Base-by-base conservation (phyloP, 2,888 invertebrate genomes). In the Synanthedon formicaeformis region DNA sequence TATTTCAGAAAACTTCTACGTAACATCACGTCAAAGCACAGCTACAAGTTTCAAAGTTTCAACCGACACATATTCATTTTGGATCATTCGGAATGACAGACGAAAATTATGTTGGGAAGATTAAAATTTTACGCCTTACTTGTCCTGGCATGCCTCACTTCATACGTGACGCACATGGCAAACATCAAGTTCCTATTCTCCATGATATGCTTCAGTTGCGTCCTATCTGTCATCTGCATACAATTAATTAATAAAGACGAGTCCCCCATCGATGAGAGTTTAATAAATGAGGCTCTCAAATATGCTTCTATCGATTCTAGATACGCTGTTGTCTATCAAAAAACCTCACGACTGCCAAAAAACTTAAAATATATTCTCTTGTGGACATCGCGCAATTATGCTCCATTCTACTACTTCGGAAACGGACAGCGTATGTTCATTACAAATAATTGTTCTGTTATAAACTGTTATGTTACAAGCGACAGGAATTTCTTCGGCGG, bases 401-500 rank as follows among this genome's bases (percentile, higher is more conserved):
- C 74, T 5, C 85, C 85, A 0, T 73, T 84, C 11, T 68, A 71
- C 52, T 71, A 59, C 45, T 63, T 82, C 3, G 73, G 71, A 0
- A 18, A 66, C 0, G 85, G 83, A 0, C 81, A 81, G 53, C 62
- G 64, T 53, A 67, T 61, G 1, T 86, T 86, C 56, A 63, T 84
- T 4, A 60, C 69, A 3, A 71, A 76, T n/a, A 80, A 82, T 54
- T 86, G 86, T 56, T 65, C 78, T 11, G 57, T 61, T 16, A 64
- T 70, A 5, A 79, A 82, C 50, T 86, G 86, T 56, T 85, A 76
- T 49, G 75, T 84, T 48, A 78, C 81, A 2, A 55, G 56, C 8
- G 61, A 79, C 45, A 73, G 64, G 48, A 56, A 65, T 0, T 69
- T 78, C 34, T 73, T 81, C 53, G 58, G 61, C 53, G 69, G 67